These are phyloP conservation scores for Halichoerus grypus DNA, from an alignment of 2,113 vertebrate genomes.

Conservation along the genomic window DNA sequence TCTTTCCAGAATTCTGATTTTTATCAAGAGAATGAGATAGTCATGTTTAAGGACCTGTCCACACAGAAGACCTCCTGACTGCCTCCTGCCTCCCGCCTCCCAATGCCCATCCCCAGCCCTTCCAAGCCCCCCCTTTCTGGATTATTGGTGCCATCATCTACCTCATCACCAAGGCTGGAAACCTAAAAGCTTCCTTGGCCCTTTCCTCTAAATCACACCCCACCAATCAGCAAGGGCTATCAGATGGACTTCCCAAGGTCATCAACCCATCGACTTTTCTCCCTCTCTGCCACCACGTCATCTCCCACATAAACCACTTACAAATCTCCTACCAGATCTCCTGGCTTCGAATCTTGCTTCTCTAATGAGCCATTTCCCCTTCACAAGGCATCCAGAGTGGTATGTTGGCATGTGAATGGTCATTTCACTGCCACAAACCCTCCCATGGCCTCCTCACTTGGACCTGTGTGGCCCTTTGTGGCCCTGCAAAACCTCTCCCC, in stretches of 20 bases:
- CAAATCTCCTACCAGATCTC: neutral
- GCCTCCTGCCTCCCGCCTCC: neutral
- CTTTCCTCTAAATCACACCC: neutral
- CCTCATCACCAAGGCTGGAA: neutral
- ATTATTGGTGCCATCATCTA: neutral
- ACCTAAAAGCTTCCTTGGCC: neutral
- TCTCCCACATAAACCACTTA: neutral
- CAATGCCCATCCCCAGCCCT: neutral
- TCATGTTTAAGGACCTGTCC: neutral
- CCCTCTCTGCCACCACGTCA: neutral
- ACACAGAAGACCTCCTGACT: neutral
- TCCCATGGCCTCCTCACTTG: neutral
- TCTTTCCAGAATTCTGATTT: constrained; percentile 15
- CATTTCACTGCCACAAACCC: neutral
- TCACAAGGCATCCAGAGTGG: neutral
- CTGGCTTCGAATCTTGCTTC: neutral
- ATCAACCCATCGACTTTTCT: neutral
- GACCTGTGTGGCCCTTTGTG: fast-evolving
- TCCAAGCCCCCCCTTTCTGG: neutral
- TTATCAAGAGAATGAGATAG: neutral
- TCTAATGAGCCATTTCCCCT: neutral
- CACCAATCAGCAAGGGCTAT: neutral
- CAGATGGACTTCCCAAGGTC: neutral
- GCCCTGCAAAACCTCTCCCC: neutral
- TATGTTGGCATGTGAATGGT: neutral